Percentiles rank a stretch among this genome's conserved stretches.
Evolutionary conservation across 2,888 invertebrate species (phyloP).

Genomic region (Stenchaetothrips biformis): DNA sequence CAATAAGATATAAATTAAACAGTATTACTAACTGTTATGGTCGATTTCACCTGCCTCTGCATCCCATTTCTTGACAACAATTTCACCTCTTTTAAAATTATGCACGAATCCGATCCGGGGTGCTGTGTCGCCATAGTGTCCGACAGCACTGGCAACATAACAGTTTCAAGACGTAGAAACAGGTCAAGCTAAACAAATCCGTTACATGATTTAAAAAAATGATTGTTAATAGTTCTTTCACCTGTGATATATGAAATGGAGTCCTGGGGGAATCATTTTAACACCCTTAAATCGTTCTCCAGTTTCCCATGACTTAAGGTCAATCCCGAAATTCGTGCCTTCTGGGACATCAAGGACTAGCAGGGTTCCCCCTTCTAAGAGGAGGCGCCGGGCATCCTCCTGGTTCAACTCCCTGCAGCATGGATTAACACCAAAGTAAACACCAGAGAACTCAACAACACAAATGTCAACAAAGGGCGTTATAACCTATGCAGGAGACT

Average conservation of each 20-base stretch:
- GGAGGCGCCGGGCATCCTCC: constrained; percentile 66
- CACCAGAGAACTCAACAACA: not conserved
- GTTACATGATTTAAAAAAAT: constrained; percentile 41
- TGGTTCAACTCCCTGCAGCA: constrained; percentile 59
- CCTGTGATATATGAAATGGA: constrained; percentile 83
- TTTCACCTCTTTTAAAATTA: constrained; percentile 73
- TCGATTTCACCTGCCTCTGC: constrained; percentile 66
- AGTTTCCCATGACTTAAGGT: constrained; percentile 83
- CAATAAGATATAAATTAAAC: constrained; percentile 36
- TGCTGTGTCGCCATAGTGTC: constrained; percentile 50
- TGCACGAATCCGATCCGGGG: constrained; percentile 79
- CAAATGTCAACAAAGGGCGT: not conserved
- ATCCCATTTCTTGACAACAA: constrained; percentile 87
- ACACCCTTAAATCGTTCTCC: constrained; percentile 90
- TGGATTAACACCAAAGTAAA: not conserved
- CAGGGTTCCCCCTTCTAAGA: constrained; percentile 76
- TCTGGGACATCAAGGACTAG: constrained; percentile 80
- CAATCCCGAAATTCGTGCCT: constrained; percentile 95
- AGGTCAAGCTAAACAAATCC: constrained; percentile 26
- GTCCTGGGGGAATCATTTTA: constrained; percentile 97
- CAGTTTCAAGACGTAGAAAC: constrained; percentile 28
- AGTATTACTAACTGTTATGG: constrained; percentile 45
- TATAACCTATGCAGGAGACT: not conserved
- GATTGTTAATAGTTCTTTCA: constrained; percentile 57
- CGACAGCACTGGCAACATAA: constrained; percentile 48